Evolutionary conservation across 2,797 vertebrate species (phyloP), one percentile per base, ranked within the genome.

Genomic region (Malacoctenus gilli): DNA sequence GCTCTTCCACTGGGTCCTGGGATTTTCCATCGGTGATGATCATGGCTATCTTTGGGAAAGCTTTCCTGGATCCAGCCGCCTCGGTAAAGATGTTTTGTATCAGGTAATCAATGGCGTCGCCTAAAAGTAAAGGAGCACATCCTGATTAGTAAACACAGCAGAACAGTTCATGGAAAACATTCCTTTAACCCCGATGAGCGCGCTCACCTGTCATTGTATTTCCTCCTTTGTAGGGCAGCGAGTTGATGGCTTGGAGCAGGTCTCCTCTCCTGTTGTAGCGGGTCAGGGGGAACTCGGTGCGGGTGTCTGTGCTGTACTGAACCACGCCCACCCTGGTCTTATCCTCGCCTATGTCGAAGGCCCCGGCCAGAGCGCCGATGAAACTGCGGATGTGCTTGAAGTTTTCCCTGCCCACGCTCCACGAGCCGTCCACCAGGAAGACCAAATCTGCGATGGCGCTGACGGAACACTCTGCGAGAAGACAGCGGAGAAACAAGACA

Each of bases 191-290:
- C n/a, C n/a, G n/a, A n/a, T n/a, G n/a, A n/a, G n/a, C n/a, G n/a
- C n/a, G n/a, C n/a, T 56, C 91, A 98, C 97, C 97, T 87, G 97
- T 99, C 97, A 98, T 98, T 14, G 96, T 98, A 80, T 98, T 98
- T 42, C 97, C 97, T 44, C 97, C 97, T 91, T 98, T 99, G 87
- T 99, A 99, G 1, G 97, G 97, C 71, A 99, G 92, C 61, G 89
- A 91, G 89, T 91, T 97, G 85, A 99, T 96, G 68, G 95, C 96
- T 53, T 93, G 88, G 56, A 97, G 89, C 37, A 98, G 91, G 4
- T 98, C 94, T 67, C 91, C 91, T 68, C 93, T 91, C 77, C 82
- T 92, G 82, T 71, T 92, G 89, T 95, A 93, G 28, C 90, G 93
- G 80, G 93, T 97, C 63, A 99, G 91, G 69, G 93, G 91, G 82